These are phyloP conservation scores for Geodia barretti DNA, from an alignment of 37 sponge, comb jelly and placozoan species.

Conservation along the genomic window DNA sequence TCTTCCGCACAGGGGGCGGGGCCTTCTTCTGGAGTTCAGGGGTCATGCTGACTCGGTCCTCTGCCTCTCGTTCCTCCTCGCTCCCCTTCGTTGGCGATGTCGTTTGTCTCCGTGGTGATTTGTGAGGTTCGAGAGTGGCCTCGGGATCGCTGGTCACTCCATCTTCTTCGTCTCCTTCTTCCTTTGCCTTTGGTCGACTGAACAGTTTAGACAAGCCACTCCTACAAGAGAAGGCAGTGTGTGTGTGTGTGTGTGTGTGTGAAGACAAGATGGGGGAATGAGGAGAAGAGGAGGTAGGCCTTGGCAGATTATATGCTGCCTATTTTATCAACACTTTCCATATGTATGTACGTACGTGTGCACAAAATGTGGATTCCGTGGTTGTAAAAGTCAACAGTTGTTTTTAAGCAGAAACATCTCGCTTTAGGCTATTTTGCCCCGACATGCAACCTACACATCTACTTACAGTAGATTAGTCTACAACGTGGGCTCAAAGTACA, in stretches of 20 bases:
- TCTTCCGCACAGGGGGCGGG: constrained; percentile 33
- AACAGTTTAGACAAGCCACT: not conserved
- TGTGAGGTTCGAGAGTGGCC: not conserved
- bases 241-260: not conserved
- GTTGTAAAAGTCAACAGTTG: too few species aligned
- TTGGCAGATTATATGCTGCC: too few species aligned
- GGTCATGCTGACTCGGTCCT: not conserved
- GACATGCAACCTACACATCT: too few species aligned
- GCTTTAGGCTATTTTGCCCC: too few species aligned
- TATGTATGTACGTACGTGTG: too few species aligned
- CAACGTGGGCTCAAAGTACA: too few species aligned
- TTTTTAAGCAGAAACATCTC: too few species aligned
- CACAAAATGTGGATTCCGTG: too few species aligned
- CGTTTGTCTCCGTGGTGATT: not conserved
- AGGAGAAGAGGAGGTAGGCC: too few species aligned
- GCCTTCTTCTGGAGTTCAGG: constrained; percentile 20
- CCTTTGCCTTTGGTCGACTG: constrained; percentile 4
- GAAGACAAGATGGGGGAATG: too few species aligned
- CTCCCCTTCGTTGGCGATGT: not conserved
- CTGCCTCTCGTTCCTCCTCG: not conserved
- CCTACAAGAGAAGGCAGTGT: not conserved
- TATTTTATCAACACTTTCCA: too few species aligned
- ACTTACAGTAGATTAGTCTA: too few species aligned
- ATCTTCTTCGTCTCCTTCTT: constrained; percentile 7
- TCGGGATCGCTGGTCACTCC: not conserved